Evolutionary conservation across 2,888 invertebrate genomes (phyloP), one percentile per base, ranked within the genome.

Genomic region (Malthinus seriepunctatus): DNA sequence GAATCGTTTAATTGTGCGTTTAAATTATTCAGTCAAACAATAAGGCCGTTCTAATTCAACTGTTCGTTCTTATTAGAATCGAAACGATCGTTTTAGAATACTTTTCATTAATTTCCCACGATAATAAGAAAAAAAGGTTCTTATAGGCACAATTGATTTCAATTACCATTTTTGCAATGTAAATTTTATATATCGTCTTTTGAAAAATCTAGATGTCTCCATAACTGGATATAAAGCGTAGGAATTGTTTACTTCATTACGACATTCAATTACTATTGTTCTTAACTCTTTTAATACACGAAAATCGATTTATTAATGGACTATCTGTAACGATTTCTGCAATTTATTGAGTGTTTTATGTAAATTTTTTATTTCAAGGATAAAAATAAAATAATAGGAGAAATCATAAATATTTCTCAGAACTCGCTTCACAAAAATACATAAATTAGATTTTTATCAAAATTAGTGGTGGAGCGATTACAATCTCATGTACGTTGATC

Each of bases 161-260:
- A 63, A 65, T 65, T 68, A 62, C 62, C 62, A 66, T 67, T 69
- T 69, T 69, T 68, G 68, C 65, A 67, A 69, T 64, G 68, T 67
- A 68, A 65, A 67, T 71, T 71, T 69, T 67, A 66, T 67, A 68
- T 64, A 62, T 67, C 62, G 63, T 32, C 62, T 63, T 60, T 65
- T 55, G 50, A 48, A 56, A 62, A 65, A 65, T 68, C 63, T 62
- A 54, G 67, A 64, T 52, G 56, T 69, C 50, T 52, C 69, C 69
- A 64, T 70, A 69, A 63, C 59, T 60, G 69, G 70, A 50, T 42
- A 9, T 35, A 57, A 49, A 55, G 66, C 62, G 66, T 64, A 67
- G 64, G 65, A 64, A 55, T 61, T 50, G 55, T 62, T 64, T 60
- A 62, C 56, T 66, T 69, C 67, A 64, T 67, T 68, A 56, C 55